A percentile compares a stretch with the other conserved stretches of the same genome.
Conservation (phyloP, 1,140 invertebrate species). For the Arion vulgaris region DNA sequence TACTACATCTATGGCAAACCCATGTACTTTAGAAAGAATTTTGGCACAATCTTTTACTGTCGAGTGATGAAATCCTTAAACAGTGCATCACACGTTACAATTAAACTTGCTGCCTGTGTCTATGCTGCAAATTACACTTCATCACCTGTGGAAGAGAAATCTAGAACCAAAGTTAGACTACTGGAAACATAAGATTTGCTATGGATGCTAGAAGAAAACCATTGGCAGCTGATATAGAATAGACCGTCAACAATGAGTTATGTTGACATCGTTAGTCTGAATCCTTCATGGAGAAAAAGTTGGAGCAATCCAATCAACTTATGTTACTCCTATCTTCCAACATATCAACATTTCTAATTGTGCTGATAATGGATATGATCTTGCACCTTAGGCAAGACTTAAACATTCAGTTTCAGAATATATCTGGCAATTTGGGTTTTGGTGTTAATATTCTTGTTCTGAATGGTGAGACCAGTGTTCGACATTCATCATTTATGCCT, state of each 20-base stretch:
- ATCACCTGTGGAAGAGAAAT: constrained; percentile 90
- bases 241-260: constrained; percentile 79
- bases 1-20: constrained; percentile 70
- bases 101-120: constrained; percentile 66
- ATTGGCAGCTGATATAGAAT: constrained; percentile 69
- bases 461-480: constrained; percentile 92
- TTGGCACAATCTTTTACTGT: constrained; percentile 93
- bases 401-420: constrained; percentile 74
- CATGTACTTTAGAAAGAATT: constrained; percentile 76
- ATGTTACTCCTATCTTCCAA: constrained; percentile 85
- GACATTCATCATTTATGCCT: constrained; percentile 80
- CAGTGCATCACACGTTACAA: constrained; percentile 84
- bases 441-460: constrained; percentile 91
- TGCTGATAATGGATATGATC: constrained; percentile 92
- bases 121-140: constrained; percentile 90
- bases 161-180: constrained; percentile 82
- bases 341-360: constrained; percentile 87
- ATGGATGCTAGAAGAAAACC: constrained; percentile 83
- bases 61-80: constrained; percentile 88
- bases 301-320: constrained; percentile 90
- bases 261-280: constrained; percentile 90
- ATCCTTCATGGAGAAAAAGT: constrained; percentile 94
- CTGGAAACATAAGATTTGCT: constrained; percentile 95
- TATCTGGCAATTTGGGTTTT: constrained; percentile 88
- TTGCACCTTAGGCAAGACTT: constrained; percentile 83